These are phyloP conservation scores for Trilocha varians DNA, from an alignment of 2,888 invertebrate genomes.

Conservation along the genomic window DNA sequence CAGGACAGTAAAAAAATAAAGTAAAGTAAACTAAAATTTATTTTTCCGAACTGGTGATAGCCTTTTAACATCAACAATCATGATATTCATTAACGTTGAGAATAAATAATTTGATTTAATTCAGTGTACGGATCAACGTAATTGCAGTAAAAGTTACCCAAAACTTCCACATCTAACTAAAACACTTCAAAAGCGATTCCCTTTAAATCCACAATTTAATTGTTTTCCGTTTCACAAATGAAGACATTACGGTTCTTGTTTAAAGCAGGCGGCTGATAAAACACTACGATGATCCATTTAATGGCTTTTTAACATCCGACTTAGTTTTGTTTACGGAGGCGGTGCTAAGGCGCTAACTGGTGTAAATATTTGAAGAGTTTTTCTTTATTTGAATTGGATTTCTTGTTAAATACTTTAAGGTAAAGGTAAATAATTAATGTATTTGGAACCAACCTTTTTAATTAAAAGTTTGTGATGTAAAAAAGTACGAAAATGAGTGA, in stretches of 20 bases:
- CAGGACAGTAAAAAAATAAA: too few relatives aligned
- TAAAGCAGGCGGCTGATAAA: background rate
- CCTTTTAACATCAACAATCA: too few relatives aligned
- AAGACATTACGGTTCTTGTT: conserved; percentile 30
- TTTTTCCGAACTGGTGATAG: too few relatives aligned
- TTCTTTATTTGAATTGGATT: background rate
- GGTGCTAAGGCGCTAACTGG: background rate
- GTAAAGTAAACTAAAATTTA: too few relatives aligned
- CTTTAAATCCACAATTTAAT: conserved; percentile 18
- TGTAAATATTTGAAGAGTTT: background rate
- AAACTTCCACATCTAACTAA: background rate
- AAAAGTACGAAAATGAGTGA: too few relatives aligned
- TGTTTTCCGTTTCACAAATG: conserved; percentile 33
- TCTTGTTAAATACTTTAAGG: background rate
- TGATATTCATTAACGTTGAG: too few relatives aligned
- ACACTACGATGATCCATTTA: background rate
- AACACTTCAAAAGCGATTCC: conserved; percentile 8
- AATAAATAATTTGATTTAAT: too few relatives aligned
- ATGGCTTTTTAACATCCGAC: background rate
- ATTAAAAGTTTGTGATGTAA: too few relatives aligned
- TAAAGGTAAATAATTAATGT: too few relatives aligned
- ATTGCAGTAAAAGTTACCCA: background rate
- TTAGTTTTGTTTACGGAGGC: background rate
- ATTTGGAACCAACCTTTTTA: too few relatives aligned
- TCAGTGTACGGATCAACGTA: too few relatives aligned